Evolutionary conservation across 2,797 vertebrate species (phyloP), one percentile per base, ranked within the genome.

Genomic region (Eospalax fontanierii): DNA sequence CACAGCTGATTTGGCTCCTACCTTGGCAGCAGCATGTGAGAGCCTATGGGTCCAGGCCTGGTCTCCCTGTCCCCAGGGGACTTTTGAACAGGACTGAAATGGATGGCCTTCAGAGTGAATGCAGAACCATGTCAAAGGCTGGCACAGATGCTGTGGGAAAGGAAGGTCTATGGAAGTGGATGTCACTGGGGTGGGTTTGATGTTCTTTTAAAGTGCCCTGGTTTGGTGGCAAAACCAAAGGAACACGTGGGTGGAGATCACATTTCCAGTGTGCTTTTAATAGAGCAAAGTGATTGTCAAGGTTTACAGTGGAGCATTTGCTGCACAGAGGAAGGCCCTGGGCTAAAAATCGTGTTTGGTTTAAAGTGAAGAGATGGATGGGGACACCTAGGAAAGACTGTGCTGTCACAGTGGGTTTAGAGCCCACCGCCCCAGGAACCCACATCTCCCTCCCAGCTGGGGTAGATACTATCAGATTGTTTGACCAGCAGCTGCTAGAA

Each of bases 291-390:
- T 70, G 66, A 88, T 87, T 88, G 57, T 68, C 73, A 75, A 33
- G 88, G 68, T 30, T 40, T 71, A 66, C 54, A 38, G 5, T 38
- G 70, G 43, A 65, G 50, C 35, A 2, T 43, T 70, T 8, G 22
- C 78, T 81, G 70, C 57, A 4, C 78, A 78, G 87, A 61, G 63
- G 30, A 75, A 68, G 38, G 75, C 75, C 28, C 28, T 35, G 66
- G 22, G 70, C 94, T 90, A 78, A 75, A 91, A 75, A 86, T 66
- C 95, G 85, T 21, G 7, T 35, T 63, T 6, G 35, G 59, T 70
- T 75, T 33, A 26, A 28, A 79, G 84, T 7, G 19, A 61, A 40
- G 38, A 1, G 18, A n/a, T 26, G n/a, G 65, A 59, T 30, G 4
- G 38, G 61, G 66, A 33, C 19, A 46, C 87, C 38, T 43, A 19